Percentiles rank a stretch among this genome's conserved stretches.
Evolutionary conservation across 2,888 invertebrate species (phyloP).

Genomic region (Ernsta delagoae): DNA sequence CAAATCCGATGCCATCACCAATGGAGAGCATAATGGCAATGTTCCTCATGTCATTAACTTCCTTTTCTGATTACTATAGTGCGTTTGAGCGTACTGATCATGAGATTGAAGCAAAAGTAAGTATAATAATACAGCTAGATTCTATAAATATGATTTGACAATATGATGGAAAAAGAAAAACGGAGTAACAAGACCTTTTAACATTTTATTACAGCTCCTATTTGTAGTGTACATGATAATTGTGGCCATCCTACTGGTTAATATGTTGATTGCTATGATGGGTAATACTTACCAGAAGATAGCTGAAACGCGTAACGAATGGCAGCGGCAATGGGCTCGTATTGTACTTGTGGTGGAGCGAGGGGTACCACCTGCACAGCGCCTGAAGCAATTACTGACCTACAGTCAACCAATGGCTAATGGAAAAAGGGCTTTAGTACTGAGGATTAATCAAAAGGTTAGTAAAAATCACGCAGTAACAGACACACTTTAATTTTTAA

Average conservation of each 20-base stretch:
- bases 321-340: constrained; percentile 99
- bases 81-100: constrained; percentile 94
- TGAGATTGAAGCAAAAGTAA: constrained; percentile 94
- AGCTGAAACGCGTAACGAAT: constrained; percentile 98
- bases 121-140: background rate
- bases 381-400: constrained; percentile 92
- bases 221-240: constrained; percentile 99
- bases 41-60: constrained; percentile 99
- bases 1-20: constrained; percentile 95
- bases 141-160: background rate
- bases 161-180: too few relatives aligned
- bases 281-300: constrained; percentile 99
- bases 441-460: constrained; percentile 95
- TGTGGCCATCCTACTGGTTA: constrained; percentile 96
- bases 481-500: too few relatives aligned
- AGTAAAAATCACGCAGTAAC: too few relatives aligned
- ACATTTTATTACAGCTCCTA: constrained; percentile 85
- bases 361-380: constrained; percentile 95
- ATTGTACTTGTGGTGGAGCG: constrained; percentile 98
- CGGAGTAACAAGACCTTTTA: too few relatives aligned
- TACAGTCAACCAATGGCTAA: constrained; percentile 98
- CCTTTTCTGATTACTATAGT: constrained; percentile 97
- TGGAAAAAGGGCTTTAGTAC: constrained; percentile 92
- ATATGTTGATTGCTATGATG: constrained; percentile 99
- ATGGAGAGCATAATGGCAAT: constrained; percentile 98